Evolutionary conservation across 2,113 vertebrate species (phyloP).

Genomic region (Xiphorhynchus elegans): DNA sequence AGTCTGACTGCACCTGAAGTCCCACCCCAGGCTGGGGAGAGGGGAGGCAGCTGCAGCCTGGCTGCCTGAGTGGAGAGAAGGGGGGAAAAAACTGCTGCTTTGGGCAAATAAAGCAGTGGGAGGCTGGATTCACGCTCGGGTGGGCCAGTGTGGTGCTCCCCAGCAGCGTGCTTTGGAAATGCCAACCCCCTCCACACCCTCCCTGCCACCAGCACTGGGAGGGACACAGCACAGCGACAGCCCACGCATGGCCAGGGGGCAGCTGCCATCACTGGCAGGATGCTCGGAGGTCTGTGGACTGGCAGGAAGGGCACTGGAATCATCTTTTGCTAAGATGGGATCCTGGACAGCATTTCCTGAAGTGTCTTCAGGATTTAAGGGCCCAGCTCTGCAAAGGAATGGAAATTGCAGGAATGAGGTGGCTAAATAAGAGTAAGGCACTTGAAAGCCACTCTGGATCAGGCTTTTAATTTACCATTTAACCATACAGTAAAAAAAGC

Average conservation of each 20-base stretch:
- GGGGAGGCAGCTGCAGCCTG: not conserved
- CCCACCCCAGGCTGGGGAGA: not conserved
- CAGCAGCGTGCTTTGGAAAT: not conserved
- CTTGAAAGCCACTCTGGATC: slow-evolving; percentile 16
- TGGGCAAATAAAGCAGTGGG: not conserved
- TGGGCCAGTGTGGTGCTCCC: not conserved
- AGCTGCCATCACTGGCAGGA: not conserved
- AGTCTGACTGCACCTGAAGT: not conserved
- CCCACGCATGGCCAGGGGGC: not conserved
- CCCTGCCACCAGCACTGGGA: fast-evolving
- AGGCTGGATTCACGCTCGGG: not conserved
- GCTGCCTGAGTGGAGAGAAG: not conserved
- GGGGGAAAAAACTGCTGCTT: not conserved
- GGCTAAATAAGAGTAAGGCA: slow-evolving; percentile 24
- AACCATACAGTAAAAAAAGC: slow-evolving; percentile 7
- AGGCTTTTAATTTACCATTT: slow-evolving; percentile 30
- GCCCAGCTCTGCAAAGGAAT: not conserved
- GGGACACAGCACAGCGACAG: not conserved
- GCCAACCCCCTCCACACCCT: not conserved
- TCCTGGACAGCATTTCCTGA: not conserved
- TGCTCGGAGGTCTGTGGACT: fast-evolving
- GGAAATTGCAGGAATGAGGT: not conserved
- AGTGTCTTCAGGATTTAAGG: slow-evolving; percentile 10
- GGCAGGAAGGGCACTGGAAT: not conserved
- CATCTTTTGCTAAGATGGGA: not conserved